phyloP scores from a whole-genome alignment of 2,113 vertebrate species.

The Paralichthys olivaceus region DNA sequence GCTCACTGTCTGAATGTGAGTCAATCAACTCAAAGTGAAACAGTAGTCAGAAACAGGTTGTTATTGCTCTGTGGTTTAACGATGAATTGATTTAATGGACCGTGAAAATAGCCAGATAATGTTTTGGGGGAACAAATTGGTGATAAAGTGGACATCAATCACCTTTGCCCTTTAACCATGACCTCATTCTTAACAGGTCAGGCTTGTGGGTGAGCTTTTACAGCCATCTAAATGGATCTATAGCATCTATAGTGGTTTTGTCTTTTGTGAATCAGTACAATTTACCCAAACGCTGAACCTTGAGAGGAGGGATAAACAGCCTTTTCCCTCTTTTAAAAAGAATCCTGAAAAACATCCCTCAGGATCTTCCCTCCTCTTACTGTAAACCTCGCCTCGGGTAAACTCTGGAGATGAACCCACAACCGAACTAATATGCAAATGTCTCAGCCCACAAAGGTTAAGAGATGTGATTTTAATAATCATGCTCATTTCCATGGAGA shows the following conservation, averaged over 20 bases:
- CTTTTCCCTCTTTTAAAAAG: neutral
- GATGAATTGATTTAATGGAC: neutral
- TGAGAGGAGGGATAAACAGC: neutral
- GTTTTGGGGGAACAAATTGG: neutral
- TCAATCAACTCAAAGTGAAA: slow-evolving; percentile 18
- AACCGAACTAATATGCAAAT: slow-evolving; percentile 32
- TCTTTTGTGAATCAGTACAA: neutral
- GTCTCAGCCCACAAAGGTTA: slow-evolving; percentile 23
- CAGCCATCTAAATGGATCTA: neutral
- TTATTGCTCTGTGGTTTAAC: neutral
- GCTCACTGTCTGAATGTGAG: neutral
- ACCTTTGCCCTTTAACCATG: slow-evolving; percentile 7
- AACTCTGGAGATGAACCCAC: neutral
- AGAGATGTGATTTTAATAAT: slow-evolving; percentile 13
- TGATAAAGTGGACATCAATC: neutral
- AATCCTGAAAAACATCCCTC: neutral
- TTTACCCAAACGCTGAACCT: neutral
- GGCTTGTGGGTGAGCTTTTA: neutral
- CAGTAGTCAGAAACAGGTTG: neutral
- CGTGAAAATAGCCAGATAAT: neutral
- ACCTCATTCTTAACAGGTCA: neutral
- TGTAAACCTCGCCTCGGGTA: neutral
- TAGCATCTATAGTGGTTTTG: too few species aligned
- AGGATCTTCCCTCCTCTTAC: neutral
- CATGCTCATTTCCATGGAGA: slow-evolving; percentile 48